Evolutionary conservation across 2,888 invertebrate genomes (phyloP), one percentile per base, ranked within the genome.

Genomic region (Cerceris ruficornis): DNA sequence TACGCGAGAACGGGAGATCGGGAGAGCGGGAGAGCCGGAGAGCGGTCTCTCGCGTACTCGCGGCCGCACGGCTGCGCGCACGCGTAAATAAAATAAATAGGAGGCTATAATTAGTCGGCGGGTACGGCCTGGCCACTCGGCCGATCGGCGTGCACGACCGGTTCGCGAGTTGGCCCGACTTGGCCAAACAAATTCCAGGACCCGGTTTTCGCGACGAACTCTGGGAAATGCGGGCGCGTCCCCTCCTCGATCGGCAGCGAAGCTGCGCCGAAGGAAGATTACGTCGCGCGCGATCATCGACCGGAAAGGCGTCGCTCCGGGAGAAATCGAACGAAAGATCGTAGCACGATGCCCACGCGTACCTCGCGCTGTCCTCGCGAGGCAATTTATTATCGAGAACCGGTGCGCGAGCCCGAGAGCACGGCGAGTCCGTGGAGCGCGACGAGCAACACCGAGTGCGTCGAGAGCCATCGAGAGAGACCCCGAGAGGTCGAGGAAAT

Each of bases 31-130:
- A 78, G 84, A 79, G 75, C 77, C 76, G 67, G 70, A 67, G 80
- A 61, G 79, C 68, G 77, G 77, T 67, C 85, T n/a, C 17, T 54
- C 54, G 80, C 79, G 81, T 57, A 65, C 54, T 62, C 49, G 80
- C 82, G 82, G 73, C 55, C 80, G 83, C 76, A 81, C 28, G 28
- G 28, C 28, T 28, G 28, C 82, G 81, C 77, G 79, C 73, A 78
- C 87, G 89, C 85, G 90, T 88, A 91, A 91, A 92, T 91, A 90
- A 92, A 92, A 91, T 91, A 92, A 92, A 92, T 92, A 92, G 89
- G 88, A 87, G 88, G 89, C 89, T 92, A 90, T 92, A 92, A 92
- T 92, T 92, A 92, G 90, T 90, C 87, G 87, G 86, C 83, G 81
- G 83, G 82, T 80, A 85, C 69, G 73, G 69, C 60, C 60, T 71